Evolutionary conservation across 37 sponge, comb jelly and placozoan genomes (phyloP).

Genomic region (Geodia barretti): DNA sequence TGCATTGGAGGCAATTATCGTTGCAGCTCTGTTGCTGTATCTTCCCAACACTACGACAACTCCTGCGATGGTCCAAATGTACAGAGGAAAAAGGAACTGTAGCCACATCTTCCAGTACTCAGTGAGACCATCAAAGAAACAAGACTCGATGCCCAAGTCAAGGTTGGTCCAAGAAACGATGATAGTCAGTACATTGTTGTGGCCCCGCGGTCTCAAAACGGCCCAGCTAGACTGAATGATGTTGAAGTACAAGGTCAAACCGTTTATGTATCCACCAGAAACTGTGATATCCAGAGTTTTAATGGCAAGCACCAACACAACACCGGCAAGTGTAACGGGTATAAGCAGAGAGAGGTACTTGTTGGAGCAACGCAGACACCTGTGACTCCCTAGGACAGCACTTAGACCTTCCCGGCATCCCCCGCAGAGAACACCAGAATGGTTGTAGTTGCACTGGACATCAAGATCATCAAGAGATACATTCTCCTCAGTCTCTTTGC

Average conservation of each 20-base stretch:
- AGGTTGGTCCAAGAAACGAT: background rate
- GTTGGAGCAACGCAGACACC: conserved; percentile 8
- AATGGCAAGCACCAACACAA: background rate
- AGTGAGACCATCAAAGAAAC: conserved; percentile 24
- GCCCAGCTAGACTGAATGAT: background rate
- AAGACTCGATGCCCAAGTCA: conserved; percentile 3
- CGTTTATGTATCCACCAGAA: conserved; percentile 1
- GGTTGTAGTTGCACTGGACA: background rate
- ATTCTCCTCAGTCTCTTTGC: background rate
- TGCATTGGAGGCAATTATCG: background rate
- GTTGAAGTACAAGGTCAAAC: background rate
- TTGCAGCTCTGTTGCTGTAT: background rate
- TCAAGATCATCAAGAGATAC: background rate
- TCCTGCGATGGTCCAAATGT: background rate
- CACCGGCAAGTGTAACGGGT: background rate
- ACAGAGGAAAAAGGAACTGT: conserved; percentile 21
- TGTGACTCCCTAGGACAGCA: background rate
- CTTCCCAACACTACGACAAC: background rate
- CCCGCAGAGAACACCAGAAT: background rate
- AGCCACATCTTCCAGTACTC: conserved; percentile 1
- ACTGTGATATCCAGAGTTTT: background rate
- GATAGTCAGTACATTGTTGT: background rate
- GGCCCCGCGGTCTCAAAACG: background rate
- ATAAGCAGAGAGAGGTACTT: background rate
- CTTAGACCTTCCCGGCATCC: conserved; percentile 2